Conservation (phyloP, 2,113 vertebrate genomes). For the Amblyornis subalaris region DNA sequence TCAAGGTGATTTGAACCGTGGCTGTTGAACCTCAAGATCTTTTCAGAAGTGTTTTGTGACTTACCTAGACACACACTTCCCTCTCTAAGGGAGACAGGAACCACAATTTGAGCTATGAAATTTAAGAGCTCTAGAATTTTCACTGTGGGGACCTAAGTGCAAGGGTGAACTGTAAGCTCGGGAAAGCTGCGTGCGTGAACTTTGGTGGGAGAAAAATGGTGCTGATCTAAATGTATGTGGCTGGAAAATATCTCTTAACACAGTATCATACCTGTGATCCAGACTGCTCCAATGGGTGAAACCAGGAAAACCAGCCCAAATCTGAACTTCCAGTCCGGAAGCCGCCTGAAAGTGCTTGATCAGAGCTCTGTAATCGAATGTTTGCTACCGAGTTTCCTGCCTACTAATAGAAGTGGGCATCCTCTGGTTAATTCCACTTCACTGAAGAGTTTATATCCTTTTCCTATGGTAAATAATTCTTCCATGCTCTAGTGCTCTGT, state of each 20-base stretch:
- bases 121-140: not conserved
- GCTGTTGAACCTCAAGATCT: not conserved
- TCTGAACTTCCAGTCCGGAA: not conserved
- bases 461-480: not conserved
- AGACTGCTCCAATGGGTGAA: not conserved
- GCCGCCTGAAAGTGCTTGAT: not conserved
- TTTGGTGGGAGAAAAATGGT: not conserved
- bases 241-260: not conserved
- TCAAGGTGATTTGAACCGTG: not conserved
- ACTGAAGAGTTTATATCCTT: not conserved
- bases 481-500: not conserved
- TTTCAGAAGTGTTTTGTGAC: not conserved
- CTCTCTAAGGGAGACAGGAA: not conserved
- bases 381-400: accelerated
- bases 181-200: accelerated
- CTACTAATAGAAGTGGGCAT: not conserved
- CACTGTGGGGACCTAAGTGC: not conserved
- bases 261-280: not conserved
- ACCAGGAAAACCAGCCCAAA: not conserved
- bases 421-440: not conserved
- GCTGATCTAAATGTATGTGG: not conserved
- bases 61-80: accelerated
- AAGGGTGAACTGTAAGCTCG: not conserved
- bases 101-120: not conserved
- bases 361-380: accelerated